Percentiles rank a stretch among this genome's conserved stretches.
Evolutionary conservation across 2,113 vertebrate species (phyloP).

Genomic region (Gasterosteus nipponicus): DNA sequence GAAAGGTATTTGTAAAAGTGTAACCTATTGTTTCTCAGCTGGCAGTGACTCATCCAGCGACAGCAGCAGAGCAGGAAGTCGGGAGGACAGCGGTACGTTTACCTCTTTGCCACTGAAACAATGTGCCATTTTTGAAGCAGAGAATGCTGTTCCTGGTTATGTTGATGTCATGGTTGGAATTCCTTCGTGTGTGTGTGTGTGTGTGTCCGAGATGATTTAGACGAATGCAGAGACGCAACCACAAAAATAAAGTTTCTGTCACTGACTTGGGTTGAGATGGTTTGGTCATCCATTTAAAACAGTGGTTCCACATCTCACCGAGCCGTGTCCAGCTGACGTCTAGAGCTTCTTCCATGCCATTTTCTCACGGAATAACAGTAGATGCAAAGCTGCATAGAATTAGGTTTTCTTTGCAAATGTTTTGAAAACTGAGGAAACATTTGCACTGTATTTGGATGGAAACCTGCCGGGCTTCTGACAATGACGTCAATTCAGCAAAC

Average conservation of each 20-base stretch:
- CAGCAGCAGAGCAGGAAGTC: slow-evolving; percentile 51
- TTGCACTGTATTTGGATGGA: neutral
- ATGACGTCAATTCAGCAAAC: neutral
- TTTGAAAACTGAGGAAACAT: neutral
- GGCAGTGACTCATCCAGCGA: slow-evolving; percentile 42
- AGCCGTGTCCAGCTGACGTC: neutral
- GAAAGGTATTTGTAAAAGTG: neutral
- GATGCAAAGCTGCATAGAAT: neutral
- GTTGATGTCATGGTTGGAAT: neutral
- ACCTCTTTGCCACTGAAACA: neutral
- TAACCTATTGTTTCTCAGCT: slow-evolving; percentile 58
- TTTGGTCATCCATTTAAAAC: neutral
- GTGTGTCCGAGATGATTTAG: neutral
- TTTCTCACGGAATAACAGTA: neutral
- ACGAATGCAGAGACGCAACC: neutral
- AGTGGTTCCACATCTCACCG: neutral
- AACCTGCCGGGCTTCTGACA: neutral
- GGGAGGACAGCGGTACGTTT: neutral
- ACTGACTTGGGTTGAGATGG: neutral
- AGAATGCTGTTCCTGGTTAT: neutral
- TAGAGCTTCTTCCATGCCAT: neutral
- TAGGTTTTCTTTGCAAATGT: neutral
- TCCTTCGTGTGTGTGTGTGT: neutral
- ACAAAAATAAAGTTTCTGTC: neutral
- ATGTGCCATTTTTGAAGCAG: neutral